Evolutionary conservation across 2,113 vertebrate species (phyloP).

Genomic region (Alectura lathami): DNA sequence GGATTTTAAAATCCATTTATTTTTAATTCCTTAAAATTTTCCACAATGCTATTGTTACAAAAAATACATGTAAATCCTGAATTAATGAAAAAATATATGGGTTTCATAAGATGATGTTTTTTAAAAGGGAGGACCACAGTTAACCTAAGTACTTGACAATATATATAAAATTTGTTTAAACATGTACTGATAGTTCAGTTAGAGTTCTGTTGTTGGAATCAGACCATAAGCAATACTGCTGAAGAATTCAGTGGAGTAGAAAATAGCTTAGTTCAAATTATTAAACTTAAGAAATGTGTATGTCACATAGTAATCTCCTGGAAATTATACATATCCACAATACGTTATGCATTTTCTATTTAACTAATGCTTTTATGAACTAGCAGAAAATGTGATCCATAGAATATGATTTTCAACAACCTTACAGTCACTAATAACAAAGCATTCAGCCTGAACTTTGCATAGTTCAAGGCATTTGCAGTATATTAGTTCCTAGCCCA

Average conservation of each 20-base stretch:
- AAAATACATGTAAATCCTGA: not conserved
- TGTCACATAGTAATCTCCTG: not conserved
- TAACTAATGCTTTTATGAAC: not conserved
- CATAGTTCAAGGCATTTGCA: not conserved
- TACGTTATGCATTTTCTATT: not conserved
- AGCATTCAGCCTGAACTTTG: not conserved
- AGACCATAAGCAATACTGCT: not conserved
- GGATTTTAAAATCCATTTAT: too few relatives aligned
- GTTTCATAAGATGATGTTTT: not conserved
- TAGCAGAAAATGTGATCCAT: not conserved
- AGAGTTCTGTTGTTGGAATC: not conserved
- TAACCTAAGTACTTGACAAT: not conserved
- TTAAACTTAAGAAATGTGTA: not conserved
- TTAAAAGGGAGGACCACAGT: not conserved
- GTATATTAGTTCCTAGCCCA: not conserved
- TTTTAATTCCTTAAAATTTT: too few relatives aligned
- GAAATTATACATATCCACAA: not conserved
- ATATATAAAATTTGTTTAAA: not conserved
- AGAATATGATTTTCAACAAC: not conserved
- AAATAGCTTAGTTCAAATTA: not conserved
- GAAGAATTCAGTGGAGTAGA: not conserved
- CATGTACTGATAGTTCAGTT: not conserved
- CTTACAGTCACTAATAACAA: not conserved
- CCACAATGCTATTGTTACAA: not conserved
- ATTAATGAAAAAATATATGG: not conserved